These are phyloP conservation scores for Sprattus sprattus DNA, from an alignment of 2,113 vertebrate species.

Conservation along the genomic window DNA sequence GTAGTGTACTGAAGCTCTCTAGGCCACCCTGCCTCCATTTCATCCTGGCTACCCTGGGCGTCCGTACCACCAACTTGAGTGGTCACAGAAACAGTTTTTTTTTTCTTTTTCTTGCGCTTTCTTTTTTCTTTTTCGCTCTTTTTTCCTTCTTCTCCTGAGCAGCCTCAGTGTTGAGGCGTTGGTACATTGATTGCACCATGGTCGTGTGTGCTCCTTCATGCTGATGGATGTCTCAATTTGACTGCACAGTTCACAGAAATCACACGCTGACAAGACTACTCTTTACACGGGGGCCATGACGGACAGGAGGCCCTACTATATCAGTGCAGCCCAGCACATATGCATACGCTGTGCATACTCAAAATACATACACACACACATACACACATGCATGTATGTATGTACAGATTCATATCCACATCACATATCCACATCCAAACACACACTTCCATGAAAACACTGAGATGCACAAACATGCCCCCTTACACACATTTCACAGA, in stretches of 20 bases:
- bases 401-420: background rate
- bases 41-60: background rate
- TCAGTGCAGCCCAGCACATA: background rate
- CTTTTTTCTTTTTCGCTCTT: background rate
- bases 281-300: background rate
- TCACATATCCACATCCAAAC: too few species aligned
- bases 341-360: background rate
- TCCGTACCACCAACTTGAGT: slow-evolving; percentile 1
- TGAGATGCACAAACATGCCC: too few species aligned
- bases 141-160: background rate
- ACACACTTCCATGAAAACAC: too few species aligned
- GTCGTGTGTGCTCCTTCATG: background rate
- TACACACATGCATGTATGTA: slow-evolving; percentile 1
- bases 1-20: background rate
- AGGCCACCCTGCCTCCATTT: background rate
- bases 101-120: background rate
- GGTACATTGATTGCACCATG: slow-evolving; percentile 17
- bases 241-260: slow-evolving; percentile 35
- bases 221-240: slow-evolving; percentile 44
- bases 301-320: background rate
- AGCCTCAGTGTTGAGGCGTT: slow-evolving; percentile 25
- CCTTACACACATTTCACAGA: background rate
- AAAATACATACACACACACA: background rate
- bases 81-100: too few species aligned
- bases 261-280: slow-evolving; percentile 36